Base-by-base conservation (phyloP, 2,888 invertebrate species). In the Drosophila paucipuncta region DNA sequence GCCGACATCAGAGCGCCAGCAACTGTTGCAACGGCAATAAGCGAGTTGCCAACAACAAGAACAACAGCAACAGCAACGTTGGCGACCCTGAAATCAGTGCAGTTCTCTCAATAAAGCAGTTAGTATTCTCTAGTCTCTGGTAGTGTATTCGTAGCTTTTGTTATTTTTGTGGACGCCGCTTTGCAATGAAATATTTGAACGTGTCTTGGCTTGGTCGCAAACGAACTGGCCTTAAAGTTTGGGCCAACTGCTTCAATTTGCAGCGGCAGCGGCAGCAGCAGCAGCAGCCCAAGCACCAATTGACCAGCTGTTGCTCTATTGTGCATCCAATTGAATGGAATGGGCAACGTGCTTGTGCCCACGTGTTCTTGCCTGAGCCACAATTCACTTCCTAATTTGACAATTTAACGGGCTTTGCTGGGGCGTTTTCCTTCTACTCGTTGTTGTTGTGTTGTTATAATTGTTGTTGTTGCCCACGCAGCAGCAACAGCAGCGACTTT, bases 41-140 rank as follows among this genome's bases (percentile, higher is more conserved):
- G 69, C 84, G 35, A 86, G 84, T 82, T 76, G 64, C 68, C 31
- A 30, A 35, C 39, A 47, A 35, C 35, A 35, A 35, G 35, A 16
- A 5, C 35, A 35, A 2, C 41, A 50, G n/a, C 33, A 52, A 49
- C 39, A 41, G 47, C 37, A 47, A 30, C 52, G 68, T 61, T 68
- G 75, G 37, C 75, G 83, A 85, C 88, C 89, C 88, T 85, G 89
- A 88, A 88, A 82, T 78, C 85, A 78, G 82, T 77, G 83, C 80
- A 84, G 52, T 53, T 70, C 55, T 39, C 54, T 31, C 22, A 11
- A 4, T n/a, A 16, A n/a, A 30, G n/a, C 30, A 39, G 41, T 58
- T 55, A 58, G 58, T 53, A 47, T 47, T 49, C 37, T 54, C 16
- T 39, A 35, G 47, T 47, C 25, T 16, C 25, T 25, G 25, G 18